Conservation (phyloP, 2,113 vertebrate species). For the Xiphophorus maculatus region DNA sequence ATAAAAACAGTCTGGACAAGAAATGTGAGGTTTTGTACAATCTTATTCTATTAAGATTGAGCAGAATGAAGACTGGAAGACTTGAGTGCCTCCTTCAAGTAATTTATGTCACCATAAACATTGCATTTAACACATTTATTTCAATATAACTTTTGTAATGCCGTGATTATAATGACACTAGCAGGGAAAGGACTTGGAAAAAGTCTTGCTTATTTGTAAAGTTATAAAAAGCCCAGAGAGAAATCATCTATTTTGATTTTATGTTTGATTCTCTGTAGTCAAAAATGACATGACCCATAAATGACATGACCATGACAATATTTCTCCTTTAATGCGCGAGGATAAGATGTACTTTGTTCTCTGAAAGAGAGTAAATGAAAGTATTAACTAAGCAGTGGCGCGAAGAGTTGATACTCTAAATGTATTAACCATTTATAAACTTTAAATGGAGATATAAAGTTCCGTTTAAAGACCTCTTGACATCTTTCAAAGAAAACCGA, state of each 20-base stretch:
- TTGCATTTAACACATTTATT: slow-evolving; percentile 4
- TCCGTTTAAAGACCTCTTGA: too few species aligned
- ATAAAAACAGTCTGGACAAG: too few species aligned
- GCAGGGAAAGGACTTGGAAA: neutral
- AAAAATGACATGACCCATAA: neutral
- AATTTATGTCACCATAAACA: neutral
- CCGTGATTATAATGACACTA: neutral
- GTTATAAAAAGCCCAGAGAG: neutral
- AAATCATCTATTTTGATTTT: neutral
- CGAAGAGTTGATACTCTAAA: too few species aligned
- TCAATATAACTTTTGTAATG: slow-evolving; percentile 9
- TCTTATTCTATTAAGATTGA: too few species aligned
- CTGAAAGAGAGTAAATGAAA: neutral
- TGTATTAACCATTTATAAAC: too few species aligned
- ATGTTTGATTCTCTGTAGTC: neutral
- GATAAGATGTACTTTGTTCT: neutral
- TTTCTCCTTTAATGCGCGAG: neutral
- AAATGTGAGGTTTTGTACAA: too few species aligned
- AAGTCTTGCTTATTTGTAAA: neutral
- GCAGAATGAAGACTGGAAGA: neutral
- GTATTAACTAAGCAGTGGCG: neutral
- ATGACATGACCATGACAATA: neutral
- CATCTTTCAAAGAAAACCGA: too few species aligned
- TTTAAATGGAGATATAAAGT: too few species aligned
- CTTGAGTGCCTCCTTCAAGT: slow-evolving; percentile 1